phyloP scores from a whole-genome alignment of 2,113 vertebrate genomes.

The Halichoeres trimaculatus region DNA sequence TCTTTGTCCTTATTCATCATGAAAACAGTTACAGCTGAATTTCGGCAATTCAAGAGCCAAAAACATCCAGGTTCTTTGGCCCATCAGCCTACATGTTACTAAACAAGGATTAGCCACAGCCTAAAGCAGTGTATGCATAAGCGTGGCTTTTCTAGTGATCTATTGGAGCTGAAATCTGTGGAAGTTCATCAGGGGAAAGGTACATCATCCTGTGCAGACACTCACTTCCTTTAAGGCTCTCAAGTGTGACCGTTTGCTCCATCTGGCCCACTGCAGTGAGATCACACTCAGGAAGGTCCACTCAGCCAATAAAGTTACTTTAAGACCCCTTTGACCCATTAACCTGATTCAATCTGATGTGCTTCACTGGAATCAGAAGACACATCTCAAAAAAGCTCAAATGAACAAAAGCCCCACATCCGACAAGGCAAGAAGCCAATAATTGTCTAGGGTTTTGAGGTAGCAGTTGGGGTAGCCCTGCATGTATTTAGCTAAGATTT shows the following conservation, averaged over 20 bases:
- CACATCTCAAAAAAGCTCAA: not conserved
- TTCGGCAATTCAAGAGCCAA: not conserved
- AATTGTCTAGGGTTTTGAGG: no score
- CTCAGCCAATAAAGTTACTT: conserved; percentile 3
- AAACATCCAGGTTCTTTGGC: not conserved
- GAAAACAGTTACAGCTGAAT: no score
- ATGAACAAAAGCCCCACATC: no score
- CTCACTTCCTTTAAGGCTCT: conserved; percentile 67
- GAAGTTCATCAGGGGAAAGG: conserved; percentile 35
- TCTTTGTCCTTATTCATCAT: no score
- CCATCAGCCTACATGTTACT: not conserved
- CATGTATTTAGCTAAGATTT: no score
- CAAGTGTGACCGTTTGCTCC: conserved; percentile 39
- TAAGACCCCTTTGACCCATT: not conserved
- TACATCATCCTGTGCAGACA: conserved; percentile 69
- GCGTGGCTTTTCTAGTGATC: conserved; percentile 8
- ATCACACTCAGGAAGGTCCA: conserved; percentile 20
- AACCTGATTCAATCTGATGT: not conserved
- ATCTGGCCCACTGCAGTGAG: not conserved
- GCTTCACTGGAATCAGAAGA: no score
- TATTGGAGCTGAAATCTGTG: not conserved
- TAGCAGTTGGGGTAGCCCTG: no score
- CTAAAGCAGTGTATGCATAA: conserved; percentile 1
- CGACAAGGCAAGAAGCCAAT: no score
- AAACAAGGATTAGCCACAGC: not conserved